phyloP scores from a whole-genome alignment of 2,888 invertebrate species.

The Oegoconia quadripuncta region DNA sequence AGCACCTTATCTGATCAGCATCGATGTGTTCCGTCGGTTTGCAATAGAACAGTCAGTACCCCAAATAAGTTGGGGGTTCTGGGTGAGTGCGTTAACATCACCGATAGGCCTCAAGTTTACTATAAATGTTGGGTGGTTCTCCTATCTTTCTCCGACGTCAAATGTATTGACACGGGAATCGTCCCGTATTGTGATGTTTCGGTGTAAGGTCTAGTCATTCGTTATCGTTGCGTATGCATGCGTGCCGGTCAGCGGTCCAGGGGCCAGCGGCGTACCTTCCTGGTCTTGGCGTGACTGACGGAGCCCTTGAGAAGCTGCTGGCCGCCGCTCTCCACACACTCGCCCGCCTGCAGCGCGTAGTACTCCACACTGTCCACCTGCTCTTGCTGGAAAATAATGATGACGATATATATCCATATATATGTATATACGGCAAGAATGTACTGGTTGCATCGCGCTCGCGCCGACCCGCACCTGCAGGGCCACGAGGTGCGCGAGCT shows the following conservation, averaged over 20 bases:
- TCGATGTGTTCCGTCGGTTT: neutral
- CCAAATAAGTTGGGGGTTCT: too few relatives aligned
- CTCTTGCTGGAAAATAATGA: slow-evolving; percentile 77
- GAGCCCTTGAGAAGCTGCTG: slow-evolving; percentile 74
- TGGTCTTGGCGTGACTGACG: slow-evolving; percentile 61
- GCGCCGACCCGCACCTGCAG: slow-evolving; percentile 71
- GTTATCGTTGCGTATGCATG: slow-evolving; percentile 40
- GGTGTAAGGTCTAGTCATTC: neutral
- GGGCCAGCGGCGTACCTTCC: slow-evolving; percentile 60
- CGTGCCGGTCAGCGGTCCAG: slow-evolving; percentile 28
- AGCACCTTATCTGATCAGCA: neutral
- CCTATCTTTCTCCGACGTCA: too few relatives aligned
- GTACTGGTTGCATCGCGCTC: neutral
- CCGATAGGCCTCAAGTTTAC: too few relatives aligned
- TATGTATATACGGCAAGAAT: neutral
- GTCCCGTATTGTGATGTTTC: neutral
- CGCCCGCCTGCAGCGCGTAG: slow-evolving; percentile 80
- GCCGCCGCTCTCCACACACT: slow-evolving; percentile 78
- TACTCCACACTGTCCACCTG: slow-evolving; percentile 82
- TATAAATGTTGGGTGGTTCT: too few relatives aligned
- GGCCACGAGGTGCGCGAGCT: slow-evolving; percentile 90
- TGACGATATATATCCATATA: neutral
- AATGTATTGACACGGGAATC: too few relatives aligned
- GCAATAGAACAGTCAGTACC: neutral
- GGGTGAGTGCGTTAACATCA: too few relatives aligned